Evolutionary conservation across 2,113 vertebrate species (phyloP).

Genomic region (Mohoua ochrocephala): DNA sequence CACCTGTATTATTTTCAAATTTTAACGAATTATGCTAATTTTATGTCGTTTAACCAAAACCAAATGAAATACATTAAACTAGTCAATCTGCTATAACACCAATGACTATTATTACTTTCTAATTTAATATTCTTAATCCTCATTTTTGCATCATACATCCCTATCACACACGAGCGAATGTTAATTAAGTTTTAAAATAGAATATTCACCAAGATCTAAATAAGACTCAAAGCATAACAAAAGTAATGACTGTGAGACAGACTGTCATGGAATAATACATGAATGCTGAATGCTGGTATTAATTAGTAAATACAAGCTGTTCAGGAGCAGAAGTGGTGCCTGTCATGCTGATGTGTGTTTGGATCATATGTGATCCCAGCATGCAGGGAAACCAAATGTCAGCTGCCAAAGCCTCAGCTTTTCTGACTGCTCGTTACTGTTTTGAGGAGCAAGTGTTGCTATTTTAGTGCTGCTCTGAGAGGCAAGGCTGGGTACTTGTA

Average conservation of each 20-base stretch:
- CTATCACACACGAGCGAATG: not conserved
- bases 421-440: not conserved
- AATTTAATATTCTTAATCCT: not conserved
- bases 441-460: not conserved
- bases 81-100: not conserved
- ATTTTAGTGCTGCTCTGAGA: rapidly evolving
- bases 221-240: not conserved
- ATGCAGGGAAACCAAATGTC: not conserved
- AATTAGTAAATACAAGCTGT: conserved; percentile 22
- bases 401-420: not conserved
- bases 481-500: not conserved
- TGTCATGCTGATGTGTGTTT: not conserved
- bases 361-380: not conserved
- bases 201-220: not conserved
- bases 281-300: not conserved
- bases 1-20: not conserved
- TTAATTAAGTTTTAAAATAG: not conserved
- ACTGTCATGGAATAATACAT: not conserved
- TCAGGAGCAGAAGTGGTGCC: not conserved
- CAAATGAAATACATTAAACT: not conserved
- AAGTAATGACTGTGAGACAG: not conserved
- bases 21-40: not conserved
- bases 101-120: not conserved
- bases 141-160: not conserved
- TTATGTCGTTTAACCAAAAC: not conserved